phyloP scores from a whole-genome alignment of 1,140 invertebrate species.

The Bicyclus anynana region DNA sequence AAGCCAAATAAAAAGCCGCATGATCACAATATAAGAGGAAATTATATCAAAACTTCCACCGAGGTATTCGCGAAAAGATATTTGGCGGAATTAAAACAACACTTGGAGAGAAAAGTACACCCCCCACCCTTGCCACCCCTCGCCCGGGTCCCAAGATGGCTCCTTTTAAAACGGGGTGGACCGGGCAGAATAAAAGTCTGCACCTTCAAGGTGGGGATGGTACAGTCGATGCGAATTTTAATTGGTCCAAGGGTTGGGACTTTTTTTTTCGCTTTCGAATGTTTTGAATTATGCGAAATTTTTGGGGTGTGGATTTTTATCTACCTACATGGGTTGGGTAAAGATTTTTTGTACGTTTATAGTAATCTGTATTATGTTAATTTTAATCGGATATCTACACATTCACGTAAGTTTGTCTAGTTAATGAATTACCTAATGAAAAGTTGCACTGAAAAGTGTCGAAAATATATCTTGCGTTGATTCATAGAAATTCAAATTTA shows the following conservation, averaged over 20 bases:
- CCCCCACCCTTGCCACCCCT: slow-evolving; percentile 22
- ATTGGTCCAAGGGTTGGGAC: slow-evolving; percentile 14
- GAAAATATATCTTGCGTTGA: too few species aligned
- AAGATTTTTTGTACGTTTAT: too few species aligned
- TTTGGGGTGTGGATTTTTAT: background rate
- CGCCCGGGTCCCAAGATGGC: slow-evolving; percentile 61
- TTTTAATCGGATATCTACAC: too few species aligned
- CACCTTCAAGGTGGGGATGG: slow-evolving; percentile 54
- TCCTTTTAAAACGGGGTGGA: slow-evolving; percentile 72
- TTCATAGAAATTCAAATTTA: too few species aligned
- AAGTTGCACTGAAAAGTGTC: too few species aligned
- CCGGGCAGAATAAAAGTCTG: slow-evolving; percentile 70
- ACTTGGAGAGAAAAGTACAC: slow-evolving; percentile 70
- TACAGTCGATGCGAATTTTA: slow-evolving; percentile 30
- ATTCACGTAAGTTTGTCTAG: too few species aligned
- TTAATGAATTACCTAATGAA: too few species aligned
- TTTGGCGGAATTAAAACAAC: slow-evolving; percentile 76
- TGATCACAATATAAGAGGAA: slow-evolving; percentile 53
- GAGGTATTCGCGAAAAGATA: slow-evolving; percentile 76
- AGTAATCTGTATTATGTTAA: too few species aligned
- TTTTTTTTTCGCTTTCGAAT: slow-evolving; percentile 2
- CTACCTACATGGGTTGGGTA: background rate
- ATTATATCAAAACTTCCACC: slow-evolving; percentile 71
- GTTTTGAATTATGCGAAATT: background rate
- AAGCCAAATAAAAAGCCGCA: background rate